Conservation (phyloP, 2,113 vertebrate genomes). For the Alethe diademata region DNA sequence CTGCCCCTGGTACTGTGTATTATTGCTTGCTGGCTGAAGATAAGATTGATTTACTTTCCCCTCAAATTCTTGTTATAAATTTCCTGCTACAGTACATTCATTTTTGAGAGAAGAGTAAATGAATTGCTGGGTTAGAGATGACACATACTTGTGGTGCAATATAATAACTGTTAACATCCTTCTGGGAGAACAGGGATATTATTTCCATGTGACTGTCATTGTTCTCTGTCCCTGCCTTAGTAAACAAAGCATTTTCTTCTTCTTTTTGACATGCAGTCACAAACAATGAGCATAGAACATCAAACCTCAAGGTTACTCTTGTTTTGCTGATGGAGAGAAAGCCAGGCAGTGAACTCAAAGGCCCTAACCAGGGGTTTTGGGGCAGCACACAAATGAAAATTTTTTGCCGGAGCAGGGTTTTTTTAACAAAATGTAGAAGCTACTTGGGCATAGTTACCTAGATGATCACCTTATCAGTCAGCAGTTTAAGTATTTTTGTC, state of each 20-base stretch:
- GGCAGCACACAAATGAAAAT: background rate
- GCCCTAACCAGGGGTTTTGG: background rate
- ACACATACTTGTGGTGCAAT: background rate
- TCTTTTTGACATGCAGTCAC: background rate
- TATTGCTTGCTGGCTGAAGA: constrained; percentile 15
- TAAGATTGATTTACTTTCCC: constrained; percentile 37
- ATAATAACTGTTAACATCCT: background rate
- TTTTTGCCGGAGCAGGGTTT: background rate
- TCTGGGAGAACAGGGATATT: background rate
- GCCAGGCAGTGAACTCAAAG: background rate
- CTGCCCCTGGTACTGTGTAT: background rate
- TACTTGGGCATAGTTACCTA: background rate
- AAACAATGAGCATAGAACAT: background rate
- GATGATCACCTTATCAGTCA: background rate
- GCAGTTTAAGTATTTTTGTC: background rate
- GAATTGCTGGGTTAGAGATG: background rate
- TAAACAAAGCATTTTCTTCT: background rate
- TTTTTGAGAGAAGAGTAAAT: constrained; percentile 16
- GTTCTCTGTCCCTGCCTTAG: background rate
- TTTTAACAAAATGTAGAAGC: background rate
- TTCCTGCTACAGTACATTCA: background rate
- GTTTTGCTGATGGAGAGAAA: background rate
- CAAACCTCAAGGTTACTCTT: background rate
- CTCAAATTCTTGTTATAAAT: background rate
- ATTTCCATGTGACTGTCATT: background rate